A percentile compares a stretch with the other conserved stretches of the same genome.
phyloP scores from a whole-genome alignment of 2,113 vertebrate genomes.

The Sialia sialis region DNA sequence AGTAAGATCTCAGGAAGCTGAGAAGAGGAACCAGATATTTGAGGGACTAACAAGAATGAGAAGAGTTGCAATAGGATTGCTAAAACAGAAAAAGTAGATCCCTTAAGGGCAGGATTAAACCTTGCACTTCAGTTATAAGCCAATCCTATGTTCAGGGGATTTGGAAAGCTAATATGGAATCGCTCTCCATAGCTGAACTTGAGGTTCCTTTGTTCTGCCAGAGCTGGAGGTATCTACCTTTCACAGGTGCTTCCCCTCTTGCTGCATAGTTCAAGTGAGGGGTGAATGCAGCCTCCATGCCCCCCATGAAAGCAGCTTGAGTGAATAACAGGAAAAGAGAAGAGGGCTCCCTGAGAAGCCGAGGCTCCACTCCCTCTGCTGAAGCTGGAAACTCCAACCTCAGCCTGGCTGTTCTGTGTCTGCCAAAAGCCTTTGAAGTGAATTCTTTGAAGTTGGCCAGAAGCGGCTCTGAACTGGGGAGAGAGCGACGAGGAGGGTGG shows the following conservation, averaged over 20 bases:
- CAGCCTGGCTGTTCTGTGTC: background rate
- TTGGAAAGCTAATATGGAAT: background rate
- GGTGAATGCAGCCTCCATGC: background rate
- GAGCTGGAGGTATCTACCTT: background rate
- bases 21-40: constrained; percentile 16
- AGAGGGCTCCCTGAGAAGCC: background rate
- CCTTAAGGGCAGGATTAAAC: background rate
- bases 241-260: background rate
- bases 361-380: background rate
- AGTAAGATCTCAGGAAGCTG: background rate
- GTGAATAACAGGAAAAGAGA: background rate
- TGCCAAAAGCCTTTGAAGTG: constrained; percentile 65
- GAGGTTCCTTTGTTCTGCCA: background rate
- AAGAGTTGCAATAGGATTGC: background rate
- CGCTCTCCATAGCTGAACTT: background rate
- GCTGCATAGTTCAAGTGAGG: background rate
- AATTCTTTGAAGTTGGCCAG: constrained; percentile 66
- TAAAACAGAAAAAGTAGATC: background rate
- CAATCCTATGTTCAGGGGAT: background rate
- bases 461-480: background rate
- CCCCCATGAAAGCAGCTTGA: background rate
- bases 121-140: background rate
- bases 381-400: background rate
- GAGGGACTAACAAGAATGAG: background rate
- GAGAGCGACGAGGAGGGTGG: background rate